These are phyloP conservation scores for Cyanoramphus novaezelandiae DNA, from an alignment of 2,113 vertebrate species.

Conservation along the genomic window DNA sequence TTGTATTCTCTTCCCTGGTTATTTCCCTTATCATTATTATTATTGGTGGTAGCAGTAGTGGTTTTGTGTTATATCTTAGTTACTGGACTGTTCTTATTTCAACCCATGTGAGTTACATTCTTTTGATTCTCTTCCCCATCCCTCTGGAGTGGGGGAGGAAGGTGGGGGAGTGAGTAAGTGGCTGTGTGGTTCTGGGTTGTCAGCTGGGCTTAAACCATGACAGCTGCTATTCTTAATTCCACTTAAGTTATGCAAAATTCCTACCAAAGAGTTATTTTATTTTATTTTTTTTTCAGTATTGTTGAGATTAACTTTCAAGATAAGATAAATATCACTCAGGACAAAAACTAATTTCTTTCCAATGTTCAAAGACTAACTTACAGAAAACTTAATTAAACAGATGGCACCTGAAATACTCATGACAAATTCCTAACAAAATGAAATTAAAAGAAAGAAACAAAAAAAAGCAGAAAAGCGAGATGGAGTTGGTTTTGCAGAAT, in stretches of 20 bases:
- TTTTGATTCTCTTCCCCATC: no score
- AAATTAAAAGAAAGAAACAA: neutral
- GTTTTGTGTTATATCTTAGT: no score
- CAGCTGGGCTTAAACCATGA: no score
- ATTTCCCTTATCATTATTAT: no score
- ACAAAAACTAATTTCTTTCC: neutral
- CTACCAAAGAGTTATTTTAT: neutral
- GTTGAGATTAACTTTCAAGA: neutral
- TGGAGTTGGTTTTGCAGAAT: neutral
- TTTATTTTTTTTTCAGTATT: neutral
- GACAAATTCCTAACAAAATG: fast-evolving
- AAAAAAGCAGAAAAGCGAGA: neutral
- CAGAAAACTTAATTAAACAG: neutral
- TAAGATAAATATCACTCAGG: neutral
- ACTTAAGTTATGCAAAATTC: neutral
- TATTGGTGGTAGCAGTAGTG: no score
- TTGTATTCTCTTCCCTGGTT: no score
- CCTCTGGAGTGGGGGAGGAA: no score
- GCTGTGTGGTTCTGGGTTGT: no score
- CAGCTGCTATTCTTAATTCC: neutral
- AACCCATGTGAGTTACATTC: no score
- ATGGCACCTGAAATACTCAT: neutral
- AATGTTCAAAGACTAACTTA: neutral
- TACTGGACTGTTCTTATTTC: no score
- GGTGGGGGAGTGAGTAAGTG: no score